These are phyloP conservation scores for Temnothorax unifasciatus DNA, from an alignment of 2,888 invertebrate species.

Conservation along the genomic window DNA sequence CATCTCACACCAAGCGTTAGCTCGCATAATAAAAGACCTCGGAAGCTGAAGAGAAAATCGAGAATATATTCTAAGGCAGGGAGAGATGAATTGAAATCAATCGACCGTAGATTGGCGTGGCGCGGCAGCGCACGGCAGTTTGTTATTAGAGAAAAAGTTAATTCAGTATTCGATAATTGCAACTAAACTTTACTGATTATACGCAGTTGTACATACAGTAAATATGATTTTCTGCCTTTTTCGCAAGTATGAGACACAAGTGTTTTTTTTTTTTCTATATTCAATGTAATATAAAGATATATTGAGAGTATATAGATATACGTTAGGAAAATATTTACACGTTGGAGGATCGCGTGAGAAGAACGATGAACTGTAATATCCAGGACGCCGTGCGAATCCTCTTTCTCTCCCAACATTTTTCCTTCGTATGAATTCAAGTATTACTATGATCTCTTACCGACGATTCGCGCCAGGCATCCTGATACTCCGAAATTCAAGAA, in stretches of 20 bases:
- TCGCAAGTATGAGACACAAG: background rate
- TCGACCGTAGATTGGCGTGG: background rate
- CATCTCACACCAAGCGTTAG: slow-evolving; percentile 53
- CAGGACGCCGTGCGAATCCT: background rate
- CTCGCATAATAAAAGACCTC: slow-evolving; percentile 34
- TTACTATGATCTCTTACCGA: slow-evolving; percentile 48
- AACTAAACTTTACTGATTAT: background rate
- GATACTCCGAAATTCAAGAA: slow-evolving; percentile 52
- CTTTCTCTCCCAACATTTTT: slow-evolving; percentile 12
- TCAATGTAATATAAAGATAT: background rate
- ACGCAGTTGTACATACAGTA: background rate
- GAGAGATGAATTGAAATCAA: slow-evolving; percentile 21
- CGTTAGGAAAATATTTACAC: background rate
- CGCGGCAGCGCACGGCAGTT: background rate
- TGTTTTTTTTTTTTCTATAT: background rate
- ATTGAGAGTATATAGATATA: background rate
- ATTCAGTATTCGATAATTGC: background rate
- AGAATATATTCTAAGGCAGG: slow-evolving; percentile 43
- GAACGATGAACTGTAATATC: background rate
- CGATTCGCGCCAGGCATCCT: slow-evolving; percentile 45
- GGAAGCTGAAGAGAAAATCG: slow-evolving; percentile 51
- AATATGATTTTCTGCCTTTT: background rate
- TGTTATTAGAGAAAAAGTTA: slow-evolving; percentile 1
- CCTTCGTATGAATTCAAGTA: slow-evolving; percentile 49
- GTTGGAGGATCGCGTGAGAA: background rate